Evolutionary conservation across 30 jellyfish, hydroid and myxozoan genomes (phyloP), one percentile per base, ranked within the genome.

Genomic region (Aurelia aurita): DNA sequence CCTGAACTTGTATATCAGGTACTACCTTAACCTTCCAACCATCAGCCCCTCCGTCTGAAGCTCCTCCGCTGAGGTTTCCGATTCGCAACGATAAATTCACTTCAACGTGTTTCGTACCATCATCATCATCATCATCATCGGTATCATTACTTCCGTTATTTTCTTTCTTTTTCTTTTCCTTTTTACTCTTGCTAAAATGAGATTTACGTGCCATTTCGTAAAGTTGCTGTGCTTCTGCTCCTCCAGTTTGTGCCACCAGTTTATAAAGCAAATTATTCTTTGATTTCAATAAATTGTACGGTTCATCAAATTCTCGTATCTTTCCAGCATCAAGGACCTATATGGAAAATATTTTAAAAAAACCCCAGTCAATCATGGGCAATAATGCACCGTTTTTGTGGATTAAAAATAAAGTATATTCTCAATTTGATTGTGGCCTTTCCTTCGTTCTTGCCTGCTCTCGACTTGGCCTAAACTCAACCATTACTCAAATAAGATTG

Each of bases 301-400:
- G 98, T 44, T 92, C 92, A 16, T 81, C 95, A 65, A 92, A 84
- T 49, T 92, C 98, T 58, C 74, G 74, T 70, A 92, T 51, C 11
- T 54, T 58, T 44, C 98, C 98, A 31, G 97, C 98, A 82, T 92
- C 98, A 11, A 92, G 80, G 13, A 92, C 98, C 98, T 92, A 58
- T 18, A 58, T 15, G 49, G n/a, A 21, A 47, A 49, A 60, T 59
- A 47, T 10, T 59, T 7, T 9, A 59, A 16, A 7, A 23, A 59
- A 59, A 25, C 10, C 32, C 10, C 8, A 25, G 25, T 8, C 27
- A 16, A 25, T 8, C 72, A n/a, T n/a, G n/a, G n/a, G n/a, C n/a
- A n/a, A n/a, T n/a, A n/a, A n/a, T n/a, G n/a, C n/a, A n/a, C n/a
- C n/a, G n/a, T n/a, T n/a, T n/a, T n/a, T n/a, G n/a, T n/a, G n/a